Base-by-base conservation (phyloP, 2,797 vertebrate genomes). In the Erithacus rubecula region DNA sequence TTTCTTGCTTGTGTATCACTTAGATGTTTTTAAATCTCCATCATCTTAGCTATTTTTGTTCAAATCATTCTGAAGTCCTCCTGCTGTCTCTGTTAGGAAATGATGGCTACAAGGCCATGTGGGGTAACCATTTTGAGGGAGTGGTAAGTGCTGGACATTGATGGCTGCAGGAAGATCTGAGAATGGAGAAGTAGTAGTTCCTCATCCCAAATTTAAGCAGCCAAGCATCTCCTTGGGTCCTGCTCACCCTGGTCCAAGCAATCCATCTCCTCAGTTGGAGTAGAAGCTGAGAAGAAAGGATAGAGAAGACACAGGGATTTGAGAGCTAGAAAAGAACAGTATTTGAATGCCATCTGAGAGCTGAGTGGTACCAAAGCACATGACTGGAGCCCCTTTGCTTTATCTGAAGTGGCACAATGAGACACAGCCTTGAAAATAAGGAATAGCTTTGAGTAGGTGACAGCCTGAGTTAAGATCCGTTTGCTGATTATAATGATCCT, bases 401-500 rank as follows among this genome's bases (percentile, higher is more conserved):
- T 94, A 83, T 86, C 53, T 75, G 70, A 95, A 97, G 89, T 94
- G 89, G 70, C 63, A 92, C 46, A 0, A 94, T 92, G 91, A 97
- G 89, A 94, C 64, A 94, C 87, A 83, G 91, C 59, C 92, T 95
- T 95, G 95, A 96, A 94, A 97, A 97, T 95, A 96, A 90, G 96
- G 84, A 97, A 93, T 82, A 94, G 87, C 93, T 96, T 74, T 94
- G 93, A 96, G 85, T 90, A 97, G 95, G 87, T 77, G 68, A 91
- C 91, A 94, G 94, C 52, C 83, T 90, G 89, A 86, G 78, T 91
- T 90, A 91, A 95, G 96, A 96, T 97, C 96, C 78, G 27, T 96
- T 96, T 90, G 93, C 96, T 97, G 97, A 97, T 98, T 97, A 84
- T 93, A 97, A 97, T 93, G 95, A 97, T 96, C 68, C 94, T 96